phyloP scores from a whole-genome alignment of 2,797 vertebrate genomes.

The Lates japonicus region DNA sequence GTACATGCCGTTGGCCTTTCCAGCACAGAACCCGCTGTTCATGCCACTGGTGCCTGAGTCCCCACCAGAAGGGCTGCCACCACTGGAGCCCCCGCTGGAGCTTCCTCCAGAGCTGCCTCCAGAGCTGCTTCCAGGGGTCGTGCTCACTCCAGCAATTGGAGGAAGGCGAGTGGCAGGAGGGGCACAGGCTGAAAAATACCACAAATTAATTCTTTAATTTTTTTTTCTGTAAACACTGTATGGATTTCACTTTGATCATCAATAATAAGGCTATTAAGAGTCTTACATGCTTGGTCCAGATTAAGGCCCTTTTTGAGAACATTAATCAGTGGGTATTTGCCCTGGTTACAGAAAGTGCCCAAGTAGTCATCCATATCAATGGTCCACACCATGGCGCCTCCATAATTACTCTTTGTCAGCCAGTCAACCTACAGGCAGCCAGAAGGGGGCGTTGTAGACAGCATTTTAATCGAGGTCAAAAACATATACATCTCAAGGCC shows the following conservation, averaged over 20 bases:
- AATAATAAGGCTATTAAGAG: neutral
- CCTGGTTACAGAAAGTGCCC: slow-evolving; percentile 82
- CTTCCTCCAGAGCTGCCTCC: slow-evolving; percentile 20
- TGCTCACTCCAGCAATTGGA: slow-evolving; percentile 66
- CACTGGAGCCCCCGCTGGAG: slow-evolving; percentile 36
- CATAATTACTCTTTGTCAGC: slow-evolving; percentile 82
- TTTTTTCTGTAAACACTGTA: neutral
- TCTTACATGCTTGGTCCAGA: slow-evolving; percentile 69
- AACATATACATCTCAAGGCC: neutral
- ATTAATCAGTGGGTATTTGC: slow-evolving; percentile 80
- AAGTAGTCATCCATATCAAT: slow-evolving; percentile 85
- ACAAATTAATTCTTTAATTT: neutral
- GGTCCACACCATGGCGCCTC: slow-evolving; percentile 85
- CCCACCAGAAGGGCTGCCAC: slow-evolving; percentile 48
- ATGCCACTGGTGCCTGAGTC: slow-evolving; percentile 63
- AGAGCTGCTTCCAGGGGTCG: neutral
- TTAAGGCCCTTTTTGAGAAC: slow-evolving; percentile 77
- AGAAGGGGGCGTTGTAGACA: slow-evolving; percentile 1
- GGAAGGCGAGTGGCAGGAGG: slow-evolving; percentile 71
- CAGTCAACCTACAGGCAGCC: slow-evolving; percentile 73
- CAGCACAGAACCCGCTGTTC: slow-evolving; percentile 67
- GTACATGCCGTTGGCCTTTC: slow-evolving; percentile 72
- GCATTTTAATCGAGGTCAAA: slow-evolving; percentile 15
- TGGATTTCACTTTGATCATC: neutral
- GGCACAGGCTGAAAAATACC: slow-evolving; percentile 63